Evolutionary conservation across 2,797 vertebrate species (phyloP), one percentile per base, ranked within the genome.

Genomic region (Channallabes apus): DNA sequence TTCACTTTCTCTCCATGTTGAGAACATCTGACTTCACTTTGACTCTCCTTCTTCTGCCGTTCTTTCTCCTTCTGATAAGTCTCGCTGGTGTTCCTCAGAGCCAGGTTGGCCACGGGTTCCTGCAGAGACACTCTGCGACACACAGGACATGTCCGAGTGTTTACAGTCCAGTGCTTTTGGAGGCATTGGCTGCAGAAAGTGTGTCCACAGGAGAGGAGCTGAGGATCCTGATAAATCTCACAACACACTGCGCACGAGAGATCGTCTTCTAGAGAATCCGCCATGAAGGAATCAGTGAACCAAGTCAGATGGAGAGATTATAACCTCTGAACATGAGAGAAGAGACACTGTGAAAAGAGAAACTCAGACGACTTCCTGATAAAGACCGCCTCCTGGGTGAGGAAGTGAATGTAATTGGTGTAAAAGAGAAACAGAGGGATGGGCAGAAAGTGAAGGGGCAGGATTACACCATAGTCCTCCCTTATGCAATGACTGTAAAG

Each of bases 111-210:
- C 65, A 88, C 64, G 2, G 87, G 86, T 9, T 59, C 64, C 51
- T 72, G 67, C 1, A 15, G 41, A 15, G 79, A 72, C 3, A 29
- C 14, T 6, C 68, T 80, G 7, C 79, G 80, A 38, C 88, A 90
- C 9, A 87, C 27, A 0, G 88, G 83, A n/a, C 87, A 90, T 22
- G 58, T 71, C 51, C 80, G 65, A 11, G 15, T 80, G 78, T 64
- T 80, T 51, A 80, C 78, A 51, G 8, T 27, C 78, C 78, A 80
- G 61, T 80, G 78, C 20, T 65, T 65, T 27, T 65, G 65, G 62
- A 95, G 87, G 24, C 95, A 96, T 9, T 20, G 86, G 24, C 88
- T 91, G 88, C 95, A 96, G 88, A 95, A 95, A 89, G 93, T 96
- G 92, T 96, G 95, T 24, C 94, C 93, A 71, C 95, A 95, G 29